These are phyloP conservation scores for Apamea crenata DNA, from an alignment of 2,888 invertebrate species.

Conservation along the genomic window DNA sequence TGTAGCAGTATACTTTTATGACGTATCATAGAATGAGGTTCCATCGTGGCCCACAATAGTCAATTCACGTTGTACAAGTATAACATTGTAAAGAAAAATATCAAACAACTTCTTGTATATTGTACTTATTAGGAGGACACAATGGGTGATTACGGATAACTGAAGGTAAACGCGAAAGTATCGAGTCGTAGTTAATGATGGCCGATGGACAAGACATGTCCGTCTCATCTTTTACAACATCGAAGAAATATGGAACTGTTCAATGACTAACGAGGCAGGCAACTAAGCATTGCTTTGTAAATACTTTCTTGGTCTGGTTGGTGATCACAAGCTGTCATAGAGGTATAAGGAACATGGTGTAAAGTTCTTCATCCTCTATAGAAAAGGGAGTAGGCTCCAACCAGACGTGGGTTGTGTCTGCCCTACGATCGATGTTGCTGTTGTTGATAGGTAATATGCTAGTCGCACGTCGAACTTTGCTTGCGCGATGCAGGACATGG, in stretches of 20 bases:
- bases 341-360: neutral
- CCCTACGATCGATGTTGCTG: neutral
- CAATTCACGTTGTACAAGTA: slow-evolving; percentile 8
- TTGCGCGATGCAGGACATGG: neutral
- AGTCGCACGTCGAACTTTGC: neutral
- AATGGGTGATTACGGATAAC: slow-evolving; percentile 33
- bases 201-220: neutral
- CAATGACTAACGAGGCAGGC: neutral
- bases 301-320: too few relatives aligned
- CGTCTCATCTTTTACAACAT: slow-evolving; percentile 5
- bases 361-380: neutral
- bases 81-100: slow-evolving; percentile 21
- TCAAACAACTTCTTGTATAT: slow-evolving; percentile 5
- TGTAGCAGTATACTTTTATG: neutral
- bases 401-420: neutral
- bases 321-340: neutral
- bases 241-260: neutral
- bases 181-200: neutral
- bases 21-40: neutral
- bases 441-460: neutral
- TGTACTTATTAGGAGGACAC: slow-evolving; percentile 11
- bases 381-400: neutral
- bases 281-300: neutral
- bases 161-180: neutral
- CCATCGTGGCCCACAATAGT: slow-evolving; percentile 1